Evolutionary conservation across 2,797 vertebrate genomes (phyloP), one percentile per base, ranked within the genome.

Genomic region (Sciaenops ocellatus): DNA sequence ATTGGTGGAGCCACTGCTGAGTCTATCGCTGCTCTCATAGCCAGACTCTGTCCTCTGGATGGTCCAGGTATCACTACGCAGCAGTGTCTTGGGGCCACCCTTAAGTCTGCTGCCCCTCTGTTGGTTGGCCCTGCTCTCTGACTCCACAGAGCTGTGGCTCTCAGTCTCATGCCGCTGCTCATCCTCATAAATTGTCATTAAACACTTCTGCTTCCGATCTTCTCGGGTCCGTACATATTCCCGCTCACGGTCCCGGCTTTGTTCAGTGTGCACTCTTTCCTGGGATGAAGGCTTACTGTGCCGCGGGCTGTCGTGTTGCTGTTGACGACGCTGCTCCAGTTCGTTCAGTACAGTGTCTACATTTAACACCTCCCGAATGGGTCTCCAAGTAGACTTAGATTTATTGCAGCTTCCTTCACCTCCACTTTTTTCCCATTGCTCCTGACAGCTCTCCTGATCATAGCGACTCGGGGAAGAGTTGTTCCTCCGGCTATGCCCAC

Each of bases 171-270:
- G 97, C 79, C 97, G 96, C 18, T 95, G 93, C 90, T 98, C 98
- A 17, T 99, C 98, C 93, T 99, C 98, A 51, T 98, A 98, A 59
- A 99, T 99, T 3, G 98, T 99, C 97, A 97, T 97, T 78, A 99
- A 92, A 69, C 95, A 94, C 89, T 97, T 97, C 66, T 96, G 97
- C 82, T 95, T 96, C 6, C 94, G 93, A 56, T 93, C 96, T 5
- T 97, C 96, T 74, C 94, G 95, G 1, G 87, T 85, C 75, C 95
- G 78, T 60, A 83, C 70, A 34, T 85, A 80, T 44, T 92, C 93
- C 61, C 87, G 83, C 51, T 93, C 44, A 0, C 68, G 80, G 9
- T 92, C 94, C 51, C 85, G 76, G 69, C 77, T 75, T 3, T 76
- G 90, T 48, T 92, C 85, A 5, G 73, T 9, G 68, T 90, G 88